Percentiles rank a stretch among this genome's conserved stretches.
Conservation (phyloP, 2,888 invertebrate species). For the Lepidocyrtoides sp. region DNA sequence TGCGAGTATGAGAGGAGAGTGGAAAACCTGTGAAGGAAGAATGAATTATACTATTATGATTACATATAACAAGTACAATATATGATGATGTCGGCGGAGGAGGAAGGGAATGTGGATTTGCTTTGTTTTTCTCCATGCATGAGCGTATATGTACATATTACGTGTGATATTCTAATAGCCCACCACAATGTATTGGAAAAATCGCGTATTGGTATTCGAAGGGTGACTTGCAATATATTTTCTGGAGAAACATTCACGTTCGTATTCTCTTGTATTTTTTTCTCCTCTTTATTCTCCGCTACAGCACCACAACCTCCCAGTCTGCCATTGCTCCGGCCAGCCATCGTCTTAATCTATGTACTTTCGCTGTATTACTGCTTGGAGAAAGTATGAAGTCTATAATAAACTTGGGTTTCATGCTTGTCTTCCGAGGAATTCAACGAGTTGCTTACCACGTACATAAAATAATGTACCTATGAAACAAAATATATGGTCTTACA, state of each 20-base stretch:
- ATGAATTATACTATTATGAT: conserved; percentile 67
- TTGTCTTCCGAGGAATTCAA: conserved; percentile 24
- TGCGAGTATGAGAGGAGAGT: neutral
- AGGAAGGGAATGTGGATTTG: conserved; percentile 17
- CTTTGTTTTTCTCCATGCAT: conserved; percentile 61
- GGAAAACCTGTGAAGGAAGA: conserved; percentile 64
- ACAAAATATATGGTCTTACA: conserved; percentile 21
- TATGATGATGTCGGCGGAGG: neutral
- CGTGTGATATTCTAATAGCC: conserved; percentile 13
- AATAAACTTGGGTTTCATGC: neutral
- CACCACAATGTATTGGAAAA: conserved; percentile 56
- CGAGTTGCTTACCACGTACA: conserved; percentile 66
- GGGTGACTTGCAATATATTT: conserved; percentile 71
- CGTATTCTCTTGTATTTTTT: conserved; percentile 17
- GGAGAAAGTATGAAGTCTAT: neutral
- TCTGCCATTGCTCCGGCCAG: neutral
- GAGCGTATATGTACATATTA: conserved; percentile 28
- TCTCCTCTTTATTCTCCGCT: conserved; percentile 5
- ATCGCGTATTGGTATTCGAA: conserved; percentile 72
- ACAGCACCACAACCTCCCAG: neutral
- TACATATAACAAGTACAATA: conserved; percentile 26
- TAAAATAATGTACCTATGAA: conserved; percentile 64
- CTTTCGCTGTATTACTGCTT: conserved; percentile 14
- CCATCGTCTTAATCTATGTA: conserved; percentile 22
- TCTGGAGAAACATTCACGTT: conserved; percentile 55